These are phyloP conservation scores for Aphyosemion australe DNA, from an alignment of 2,113 vertebrate species.

Conservation along the genomic window DNA sequence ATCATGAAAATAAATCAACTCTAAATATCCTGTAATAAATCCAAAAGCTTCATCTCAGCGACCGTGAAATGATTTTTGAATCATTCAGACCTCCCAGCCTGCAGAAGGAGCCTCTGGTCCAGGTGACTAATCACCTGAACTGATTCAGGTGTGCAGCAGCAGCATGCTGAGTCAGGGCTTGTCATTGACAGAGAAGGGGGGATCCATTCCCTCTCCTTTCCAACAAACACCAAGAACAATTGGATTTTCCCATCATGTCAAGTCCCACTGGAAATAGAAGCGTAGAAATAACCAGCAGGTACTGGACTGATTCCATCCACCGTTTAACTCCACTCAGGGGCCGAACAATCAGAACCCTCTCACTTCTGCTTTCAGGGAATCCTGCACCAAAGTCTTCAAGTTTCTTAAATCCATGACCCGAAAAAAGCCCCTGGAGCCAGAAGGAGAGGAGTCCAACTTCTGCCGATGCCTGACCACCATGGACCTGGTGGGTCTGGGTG, in stretches of 20 bases:
- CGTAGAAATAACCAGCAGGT: constrained; percentile 17
- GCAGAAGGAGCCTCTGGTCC: not conserved
- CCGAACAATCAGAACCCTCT: not conserved
- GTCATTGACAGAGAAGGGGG: not conserved
- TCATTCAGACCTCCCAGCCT: not conserved
- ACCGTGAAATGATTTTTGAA: not conserved
- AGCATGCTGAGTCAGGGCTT: not conserved
- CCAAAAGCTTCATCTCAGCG: too few species aligned
- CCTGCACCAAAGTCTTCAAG: not conserved
- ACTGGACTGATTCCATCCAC: not conserved
- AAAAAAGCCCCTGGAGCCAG: constrained; percentile 43
- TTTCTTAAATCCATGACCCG: constrained; percentile 21
- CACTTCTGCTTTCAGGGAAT: not conserved
- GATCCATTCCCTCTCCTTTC: not conserved
- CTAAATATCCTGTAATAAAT: too few species aligned
- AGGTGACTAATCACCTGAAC: constrained; percentile 11
- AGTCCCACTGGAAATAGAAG: not conserved
- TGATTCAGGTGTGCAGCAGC: constrained; percentile 25
- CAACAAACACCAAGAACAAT: not conserved
- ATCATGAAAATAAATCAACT: too few species aligned
- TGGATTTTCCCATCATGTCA: not conserved
- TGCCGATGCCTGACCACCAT: constrained; percentile 38
- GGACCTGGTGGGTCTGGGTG: constrained; percentile 52
- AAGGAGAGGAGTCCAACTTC: constrained; percentile 31
- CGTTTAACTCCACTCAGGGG: too few species aligned